phyloP scores from a whole-genome alignment of 53 echinoderm and acorn worm species.

The Henricia sp. region DNA sequence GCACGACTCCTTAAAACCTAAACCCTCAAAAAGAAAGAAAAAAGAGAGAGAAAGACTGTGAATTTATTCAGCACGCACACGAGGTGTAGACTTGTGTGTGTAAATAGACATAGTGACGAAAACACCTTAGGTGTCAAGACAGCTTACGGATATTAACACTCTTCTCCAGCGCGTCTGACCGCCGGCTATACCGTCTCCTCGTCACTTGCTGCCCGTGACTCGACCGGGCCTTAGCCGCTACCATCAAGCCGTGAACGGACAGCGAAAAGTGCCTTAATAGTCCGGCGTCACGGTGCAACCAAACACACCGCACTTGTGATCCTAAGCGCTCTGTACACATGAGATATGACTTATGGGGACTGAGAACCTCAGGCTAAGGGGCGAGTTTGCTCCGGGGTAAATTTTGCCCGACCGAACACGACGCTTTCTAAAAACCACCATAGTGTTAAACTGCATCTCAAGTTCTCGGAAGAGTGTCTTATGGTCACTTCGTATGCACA shows the following conservation, averaged over 20 bases:
- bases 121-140: slow-evolving; percentile 47
- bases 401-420: slow-evolving; percentile 42
- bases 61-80: slow-evolving; percentile 33
- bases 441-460: slow-evolving; percentile 51
- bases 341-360: slow-evolving; percentile 53
- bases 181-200: slow-evolving; percentile 60
- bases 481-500: slow-evolving; percentile 27
- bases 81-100: slow-evolving; percentile 17
- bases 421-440: slow-evolving; percentile 16
- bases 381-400: slow-evolving; percentile 8
- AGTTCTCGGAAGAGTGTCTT: slow-evolving; percentile 32
- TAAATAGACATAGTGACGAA: slow-evolving; percentile 57
- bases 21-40: slow-evolving; percentile 7
- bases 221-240: slow-evolving; percentile 35
- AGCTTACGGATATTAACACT: slow-evolving; percentile 63
- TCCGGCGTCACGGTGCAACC: slow-evolving; percentile 3
- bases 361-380: slow-evolving; percentile 19
- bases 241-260: slow-evolving; percentile 28
- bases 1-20: background rate
- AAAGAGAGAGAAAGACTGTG: background rate
- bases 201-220: slow-evolving; percentile 48
- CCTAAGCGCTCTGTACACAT: slow-evolving; percentile 53
- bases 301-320: slow-evolving; percentile 53
- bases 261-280: slow-evolving; percentile 50
- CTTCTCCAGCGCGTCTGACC: slow-evolving; percentile 53